Base-by-base conservation (phyloP, 2,888 invertebrate species). In the Drosophila recens region DNA sequence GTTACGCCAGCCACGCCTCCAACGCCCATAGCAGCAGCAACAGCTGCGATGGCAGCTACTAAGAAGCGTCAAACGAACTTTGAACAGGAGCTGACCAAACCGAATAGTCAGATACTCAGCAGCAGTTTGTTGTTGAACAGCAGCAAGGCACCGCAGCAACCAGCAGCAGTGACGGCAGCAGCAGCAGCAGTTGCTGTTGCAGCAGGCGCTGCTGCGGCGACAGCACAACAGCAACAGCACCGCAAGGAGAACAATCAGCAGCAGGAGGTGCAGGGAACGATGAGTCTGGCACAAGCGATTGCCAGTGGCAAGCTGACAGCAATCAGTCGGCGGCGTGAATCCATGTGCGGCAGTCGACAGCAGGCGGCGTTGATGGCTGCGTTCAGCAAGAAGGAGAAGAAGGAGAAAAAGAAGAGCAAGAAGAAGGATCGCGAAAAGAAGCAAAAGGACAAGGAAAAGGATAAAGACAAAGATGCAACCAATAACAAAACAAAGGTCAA, bases 51-150 rank as follows among this genome's bases (percentile, higher is more conserved):
- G 20, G 36, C 68, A 5, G 38, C 72, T 4, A 64, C 81, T 0
- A 92, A 91, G 57, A 92, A 91, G 67, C 42, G 94, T 86, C 65
- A 94, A 93, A 87, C 94, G 90, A 71, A 94, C 93, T 90, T 94
- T 92, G 67, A 90, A 92, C 80, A 94, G 65, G 91, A 91, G 46
- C 67, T 87, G 2, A 88, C 70, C 8, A 87, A 87, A 45, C 86
- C 86, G 2, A 85, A 85, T 11, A 82, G 70, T n/a, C 85, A 87
- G 71, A 87, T 87, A 20, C 71, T 87, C 10, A 85, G 85, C 75
- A 85, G 85, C 65, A 85, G 85, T 27, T 62, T 90, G 56, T 65
- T 90, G 34, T 77, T 85, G n/a, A 77, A 77, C 10, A 76, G 70
- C 54, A 82, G 72, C 56, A 85, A 85, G 9, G 62, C 59, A 0